Evolutionary conservation across 2,888 invertebrate species (phyloP).

Genomic region (Acanthosepion lycidas): DNA sequence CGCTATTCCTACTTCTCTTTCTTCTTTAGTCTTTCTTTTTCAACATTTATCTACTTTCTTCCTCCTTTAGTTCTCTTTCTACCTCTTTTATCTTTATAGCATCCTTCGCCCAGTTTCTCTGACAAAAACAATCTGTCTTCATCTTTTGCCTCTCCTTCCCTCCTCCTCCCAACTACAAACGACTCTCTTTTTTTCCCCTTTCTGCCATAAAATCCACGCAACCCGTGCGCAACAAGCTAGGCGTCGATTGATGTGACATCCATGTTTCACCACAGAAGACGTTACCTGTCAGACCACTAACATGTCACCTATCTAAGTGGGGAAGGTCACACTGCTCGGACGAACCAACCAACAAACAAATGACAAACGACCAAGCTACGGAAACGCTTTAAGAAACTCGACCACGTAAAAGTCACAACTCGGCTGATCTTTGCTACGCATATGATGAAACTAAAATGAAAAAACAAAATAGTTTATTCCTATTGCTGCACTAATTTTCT

Average conservation of each 20-base stretch:
- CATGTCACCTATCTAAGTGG: constrained; percentile 8
- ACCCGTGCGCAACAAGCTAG: neutral
- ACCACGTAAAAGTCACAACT: neutral
- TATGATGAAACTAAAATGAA: neutral
- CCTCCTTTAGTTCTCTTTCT: neutral
- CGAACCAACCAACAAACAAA: neutral
- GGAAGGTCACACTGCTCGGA: constrained; percentile 12
- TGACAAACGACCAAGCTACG: neutral
- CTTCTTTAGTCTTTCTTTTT: neutral
- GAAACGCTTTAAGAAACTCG: neutral
- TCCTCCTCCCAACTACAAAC: too few species aligned
- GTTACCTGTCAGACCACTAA: constrained; percentile 9
- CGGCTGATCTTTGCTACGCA: neutral
- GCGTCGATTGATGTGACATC: constrained; percentile 11
- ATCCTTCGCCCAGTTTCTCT: too few species aligned
- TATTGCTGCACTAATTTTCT: neutral
- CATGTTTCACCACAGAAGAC: neutral
- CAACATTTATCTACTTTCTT: neutral
- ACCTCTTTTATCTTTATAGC: neutral
- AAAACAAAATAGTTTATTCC: neutral
- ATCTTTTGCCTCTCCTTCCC: too few species aligned
- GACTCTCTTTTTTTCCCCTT: neutral
- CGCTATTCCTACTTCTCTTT: neutral
- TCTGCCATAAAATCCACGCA: neutral
- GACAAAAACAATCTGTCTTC: too few species aligned